Evolutionary conservation across 2,113 vertebrate genomes (phyloP).

Genomic region (Odontesthes bonariensis): DNA sequence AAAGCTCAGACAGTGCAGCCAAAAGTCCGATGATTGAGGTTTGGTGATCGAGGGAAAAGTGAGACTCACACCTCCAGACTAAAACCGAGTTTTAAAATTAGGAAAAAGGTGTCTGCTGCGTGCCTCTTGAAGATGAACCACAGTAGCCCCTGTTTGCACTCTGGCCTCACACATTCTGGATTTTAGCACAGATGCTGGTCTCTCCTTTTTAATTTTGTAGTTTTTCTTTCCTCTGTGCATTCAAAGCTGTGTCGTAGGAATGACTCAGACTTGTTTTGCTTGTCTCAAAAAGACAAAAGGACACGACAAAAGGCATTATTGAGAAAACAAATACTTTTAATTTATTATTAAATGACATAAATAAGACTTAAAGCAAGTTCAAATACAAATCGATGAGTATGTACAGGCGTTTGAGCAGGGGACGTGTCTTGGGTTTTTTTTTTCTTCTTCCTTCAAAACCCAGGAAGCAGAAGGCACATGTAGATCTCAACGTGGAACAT

Average conservation of each 20-base stretch:
- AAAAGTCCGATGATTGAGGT: constrained; percentile 13
- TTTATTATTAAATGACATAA: constrained; percentile 87
- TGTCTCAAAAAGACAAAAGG: background rate
- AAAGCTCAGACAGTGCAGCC: constrained; percentile 1
- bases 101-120: background rate
- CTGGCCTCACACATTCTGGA: background rate
- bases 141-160: constrained; percentile 8
- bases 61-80: background rate
- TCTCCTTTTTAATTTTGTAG: too few relatives aligned
- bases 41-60: constrained; percentile 9
- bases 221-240: too few relatives aligned
- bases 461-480: constrained; percentile 60
- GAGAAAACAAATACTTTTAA: constrained; percentile 78
- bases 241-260: too few relatives aligned
- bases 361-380: constrained; percentile 79
- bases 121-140: background rate
- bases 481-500: constrained; percentile 37
- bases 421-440: constrained; percentile 2
- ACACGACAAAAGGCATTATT: constrained; percentile 7
- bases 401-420: constrained; percentile 70
- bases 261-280: too few relatives aligned
- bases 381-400: constrained; percentile 83
- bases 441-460: constrained; percentile 1
- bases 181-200: background rate
- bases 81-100: background rate